phyloP scores from a whole-genome alignment of 2,888 invertebrate genomes.

The Quadriops clusia region DNA sequence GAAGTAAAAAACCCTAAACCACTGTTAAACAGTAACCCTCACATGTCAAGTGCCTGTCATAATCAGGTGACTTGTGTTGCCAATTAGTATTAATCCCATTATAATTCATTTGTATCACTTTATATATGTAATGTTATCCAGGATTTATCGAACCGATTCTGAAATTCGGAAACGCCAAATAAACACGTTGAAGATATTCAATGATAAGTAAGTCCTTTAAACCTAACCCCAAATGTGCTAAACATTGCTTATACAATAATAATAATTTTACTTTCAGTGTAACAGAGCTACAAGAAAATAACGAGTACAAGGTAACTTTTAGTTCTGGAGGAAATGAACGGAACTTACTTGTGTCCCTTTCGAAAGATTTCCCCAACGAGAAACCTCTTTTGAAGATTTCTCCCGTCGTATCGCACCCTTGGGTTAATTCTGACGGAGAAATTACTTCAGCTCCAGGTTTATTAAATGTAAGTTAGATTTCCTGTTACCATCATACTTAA shows the following conservation, averaged over 20 bases:
- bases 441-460: slow-evolving; percentile 64
- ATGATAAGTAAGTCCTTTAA: slow-evolving; percentile 52
- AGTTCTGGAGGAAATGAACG: slow-evolving; percentile 51
- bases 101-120: neutral
- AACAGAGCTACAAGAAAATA: slow-evolving; percentile 54
- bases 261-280: slow-evolving; percentile 51
- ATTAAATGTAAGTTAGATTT: slow-evolving; percentile 44
- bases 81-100: neutral
- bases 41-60: too few relatives aligned
- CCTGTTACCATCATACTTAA: neutral
- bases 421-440: slow-evolving; percentile 59
- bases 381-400: slow-evolving; percentile 57
- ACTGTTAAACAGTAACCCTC: too few relatives aligned
- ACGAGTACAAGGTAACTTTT: slow-evolving; percentile 63
- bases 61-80: too few relatives aligned
- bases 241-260: too few relatives aligned
- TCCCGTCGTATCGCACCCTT: slow-evolving; percentile 57
- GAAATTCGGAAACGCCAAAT: slow-evolving; percentile 60
- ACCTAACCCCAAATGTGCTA: slow-evolving; percentile 9
- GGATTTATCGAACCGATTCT: slow-evolving; percentile 43
- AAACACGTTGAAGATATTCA: slow-evolving; percentile 70
- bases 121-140: slow-evolving; percentile 40
- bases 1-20: too few relatives aligned
- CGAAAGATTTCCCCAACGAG: slow-evolving; percentile 63
- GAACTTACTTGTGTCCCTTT: slow-evolving; percentile 52